phyloP scores from a whole-genome alignment of 2,113 vertebrate genomes.

The Grammomys surdaster region DNA sequence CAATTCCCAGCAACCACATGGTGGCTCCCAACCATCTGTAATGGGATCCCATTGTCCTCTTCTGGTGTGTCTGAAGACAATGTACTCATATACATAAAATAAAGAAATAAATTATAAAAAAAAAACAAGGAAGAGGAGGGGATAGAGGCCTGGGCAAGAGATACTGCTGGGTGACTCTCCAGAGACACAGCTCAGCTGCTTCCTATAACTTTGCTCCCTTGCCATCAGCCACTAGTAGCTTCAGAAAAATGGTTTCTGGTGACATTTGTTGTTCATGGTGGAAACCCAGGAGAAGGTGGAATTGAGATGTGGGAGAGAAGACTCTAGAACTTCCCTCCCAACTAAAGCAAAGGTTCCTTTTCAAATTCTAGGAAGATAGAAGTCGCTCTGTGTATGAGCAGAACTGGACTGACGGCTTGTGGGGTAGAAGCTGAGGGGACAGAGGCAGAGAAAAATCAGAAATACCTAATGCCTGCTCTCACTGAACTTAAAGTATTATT shows the following conservation, averaged over 20 bases:
- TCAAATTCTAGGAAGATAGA: not conserved
- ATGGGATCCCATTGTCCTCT: too few relatives aligned
- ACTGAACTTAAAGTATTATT: not conserved
- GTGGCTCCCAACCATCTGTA: too few relatives aligned
- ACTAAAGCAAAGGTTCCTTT: not conserved
- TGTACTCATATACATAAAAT: too few relatives aligned
- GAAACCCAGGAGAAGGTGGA: not conserved
- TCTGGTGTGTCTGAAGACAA: too few relatives aligned
- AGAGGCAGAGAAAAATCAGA: not conserved
- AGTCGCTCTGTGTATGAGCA: not conserved
- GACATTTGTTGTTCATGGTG: not conserved
- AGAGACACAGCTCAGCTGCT: not conserved
- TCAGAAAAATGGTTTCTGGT: constrained; percentile 15
- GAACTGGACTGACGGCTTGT: not conserved
- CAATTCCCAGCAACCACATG: too few relatives aligned
- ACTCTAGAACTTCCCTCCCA: not conserved
- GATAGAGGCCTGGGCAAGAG: not conserved
- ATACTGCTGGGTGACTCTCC: not conserved
- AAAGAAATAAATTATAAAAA: too few relatives aligned
- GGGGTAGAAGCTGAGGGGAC: too few relatives aligned
- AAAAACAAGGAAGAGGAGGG: too few relatives aligned
- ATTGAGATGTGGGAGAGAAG: not conserved
- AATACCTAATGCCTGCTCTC: not conserved
- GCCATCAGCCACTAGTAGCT: not conserved
- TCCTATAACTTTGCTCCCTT: too few relatives aligned